phyloP scores from a whole-genome alignment of 2,797 vertebrate genomes.

The Artibeus lituratus region DNA sequence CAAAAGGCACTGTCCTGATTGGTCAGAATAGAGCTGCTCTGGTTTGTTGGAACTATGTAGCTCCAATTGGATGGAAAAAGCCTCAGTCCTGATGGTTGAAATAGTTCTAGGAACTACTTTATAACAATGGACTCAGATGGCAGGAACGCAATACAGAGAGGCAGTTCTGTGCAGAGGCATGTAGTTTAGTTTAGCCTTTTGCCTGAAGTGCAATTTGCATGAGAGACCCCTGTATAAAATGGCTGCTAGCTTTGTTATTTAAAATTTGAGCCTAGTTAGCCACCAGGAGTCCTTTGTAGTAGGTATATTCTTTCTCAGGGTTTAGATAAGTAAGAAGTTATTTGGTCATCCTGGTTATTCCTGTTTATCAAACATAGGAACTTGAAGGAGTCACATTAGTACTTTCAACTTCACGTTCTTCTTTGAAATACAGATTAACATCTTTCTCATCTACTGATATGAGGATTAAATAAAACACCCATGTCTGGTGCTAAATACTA shows the following conservation, averaged over 20 bases:
- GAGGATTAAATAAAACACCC: not conserved
- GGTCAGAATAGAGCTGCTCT: not conserved
- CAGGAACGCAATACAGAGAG: not conserved
- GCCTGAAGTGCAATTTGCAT: not conserved
- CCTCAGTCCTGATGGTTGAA: not conserved
- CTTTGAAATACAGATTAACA: not conserved
- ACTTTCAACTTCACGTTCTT: not conserved
- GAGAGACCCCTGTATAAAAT: not conserved
- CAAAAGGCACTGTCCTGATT: not conserved
- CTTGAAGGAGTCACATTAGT: not conserved
- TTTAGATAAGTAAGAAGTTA: not conserved
- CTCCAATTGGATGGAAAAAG: not conserved
- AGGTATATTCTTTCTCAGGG: not conserved
- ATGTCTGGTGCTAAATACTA: not conserved
- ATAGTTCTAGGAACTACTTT: not conserved
- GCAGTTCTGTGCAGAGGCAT: not conserved
- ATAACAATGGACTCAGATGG: not conserved
- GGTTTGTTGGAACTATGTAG: not conserved
- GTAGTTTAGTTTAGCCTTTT: not conserved
- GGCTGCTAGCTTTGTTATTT: not conserved
- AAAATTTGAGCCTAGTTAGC: not conserved
- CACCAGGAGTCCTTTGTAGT: not conserved
- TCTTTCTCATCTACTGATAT: not conserved
- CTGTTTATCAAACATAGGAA: not conserved
- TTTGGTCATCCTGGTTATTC: not conserved